phyloP scores from a whole-genome alignment of 2,888 invertebrate species.

The Lasioglossum oenotherae region DNA sequence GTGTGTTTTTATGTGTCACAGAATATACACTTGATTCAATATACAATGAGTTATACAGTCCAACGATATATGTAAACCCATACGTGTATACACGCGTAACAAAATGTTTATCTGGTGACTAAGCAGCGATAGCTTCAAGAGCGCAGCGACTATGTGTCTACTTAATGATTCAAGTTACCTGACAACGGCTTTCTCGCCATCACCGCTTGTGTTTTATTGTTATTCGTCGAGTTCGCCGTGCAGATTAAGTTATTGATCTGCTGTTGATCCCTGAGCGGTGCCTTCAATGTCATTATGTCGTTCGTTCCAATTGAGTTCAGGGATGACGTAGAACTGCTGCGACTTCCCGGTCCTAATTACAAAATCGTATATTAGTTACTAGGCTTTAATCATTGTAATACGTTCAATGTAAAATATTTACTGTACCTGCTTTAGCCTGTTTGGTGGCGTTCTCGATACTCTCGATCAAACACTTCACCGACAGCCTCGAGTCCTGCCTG shows the following conservation, averaged over 20 bases:
- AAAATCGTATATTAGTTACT: background rate
- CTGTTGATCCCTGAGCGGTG: constrained; percentile 82
- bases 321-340: constrained; percentile 88
- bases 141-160: constrained; percentile 13
- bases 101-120: constrained; percentile 12
- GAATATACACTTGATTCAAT: constrained; percentile 5
- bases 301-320: constrained; percentile 82
- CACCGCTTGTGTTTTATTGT: constrained; percentile 80
- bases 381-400: no score
- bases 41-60: background rate
- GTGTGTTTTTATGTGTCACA: constrained; percentile 9
- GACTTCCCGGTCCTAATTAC: constrained; percentile 85
- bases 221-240: constrained; percentile 80
- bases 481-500: constrained; percentile 91
- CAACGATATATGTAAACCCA: constrained; percentile 8
- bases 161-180: constrained; percentile 73
- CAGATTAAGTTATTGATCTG: constrained; percentile 82
- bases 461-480: constrained; percentile 96
- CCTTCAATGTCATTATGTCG: constrained; percentile 80
- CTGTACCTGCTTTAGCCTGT: constrained; percentile 87
- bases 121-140: constrained; percentile 1
- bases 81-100: background rate
- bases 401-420: background rate
- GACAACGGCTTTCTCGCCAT: constrained; percentile 78
- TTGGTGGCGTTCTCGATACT: constrained; percentile 95